phyloP scores from a whole-genome alignment of 2,113 vertebrate species.

The Plestiodon gilberti region DNA sequence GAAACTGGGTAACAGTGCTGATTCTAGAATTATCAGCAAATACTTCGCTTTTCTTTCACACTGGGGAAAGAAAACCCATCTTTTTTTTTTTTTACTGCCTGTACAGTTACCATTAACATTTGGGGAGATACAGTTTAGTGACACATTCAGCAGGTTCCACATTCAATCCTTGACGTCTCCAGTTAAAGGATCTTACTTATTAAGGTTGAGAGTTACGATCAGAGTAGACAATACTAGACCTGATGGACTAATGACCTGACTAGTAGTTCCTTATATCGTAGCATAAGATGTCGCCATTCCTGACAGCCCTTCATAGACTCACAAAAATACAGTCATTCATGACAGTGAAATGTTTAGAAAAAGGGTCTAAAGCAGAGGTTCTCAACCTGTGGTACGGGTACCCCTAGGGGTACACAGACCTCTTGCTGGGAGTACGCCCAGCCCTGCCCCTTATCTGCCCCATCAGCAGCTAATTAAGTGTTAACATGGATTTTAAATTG shows the following conservation, averaged over 20 bases:
- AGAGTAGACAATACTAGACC: neutral
- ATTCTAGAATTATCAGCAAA: slow-evolving; percentile 32
- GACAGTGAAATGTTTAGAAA: slow-evolving; percentile 36
- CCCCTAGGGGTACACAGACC: too few species aligned
- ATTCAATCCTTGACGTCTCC: neutral
- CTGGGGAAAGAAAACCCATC: slow-evolving; percentile 26
- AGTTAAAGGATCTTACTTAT: neutral
- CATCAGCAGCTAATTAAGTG: too few species aligned
- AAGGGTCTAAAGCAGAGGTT: too few species aligned
- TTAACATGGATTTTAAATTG: too few species aligned
- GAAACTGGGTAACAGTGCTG: slow-evolving; percentile 18
- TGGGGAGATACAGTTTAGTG: neutral
- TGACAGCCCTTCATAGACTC: neutral
- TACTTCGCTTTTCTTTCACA: neutral
- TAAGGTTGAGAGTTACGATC: neutral
- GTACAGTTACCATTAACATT: neutral
- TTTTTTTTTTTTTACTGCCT: neutral
- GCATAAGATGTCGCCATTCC: neutral
- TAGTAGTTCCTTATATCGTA: neutral
- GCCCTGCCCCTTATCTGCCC: too few species aligned
- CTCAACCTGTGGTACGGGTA: too few species aligned
- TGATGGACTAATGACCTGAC: neutral
- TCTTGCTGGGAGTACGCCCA: too few species aligned
- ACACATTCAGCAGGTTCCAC: neutral
- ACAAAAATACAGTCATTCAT: slow-evolving; percentile 25